Conservation (phyloP, 2,888 invertebrate species). For the Chironomus tentans region DNA sequence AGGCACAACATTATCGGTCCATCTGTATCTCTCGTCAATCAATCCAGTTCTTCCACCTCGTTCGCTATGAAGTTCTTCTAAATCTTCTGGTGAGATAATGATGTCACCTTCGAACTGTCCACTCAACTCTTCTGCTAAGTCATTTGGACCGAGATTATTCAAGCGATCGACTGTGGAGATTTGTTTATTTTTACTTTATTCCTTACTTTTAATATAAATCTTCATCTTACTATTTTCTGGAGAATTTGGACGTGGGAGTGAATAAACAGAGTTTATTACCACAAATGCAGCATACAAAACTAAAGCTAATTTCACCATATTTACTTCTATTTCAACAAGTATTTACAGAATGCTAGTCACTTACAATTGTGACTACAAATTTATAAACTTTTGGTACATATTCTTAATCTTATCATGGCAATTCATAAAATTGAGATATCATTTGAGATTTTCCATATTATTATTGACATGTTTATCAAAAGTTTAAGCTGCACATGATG, state of each 20-base stretch:
- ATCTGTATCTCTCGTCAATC: conserved; percentile 37
- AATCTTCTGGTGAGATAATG: conserved; percentile 43
- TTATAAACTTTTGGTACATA: background rate
- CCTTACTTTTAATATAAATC: background rate
- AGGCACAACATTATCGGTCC: conserved; percentile 41
- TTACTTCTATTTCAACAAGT: background rate
- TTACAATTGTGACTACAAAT: background rate
- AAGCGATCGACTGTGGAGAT: background rate
- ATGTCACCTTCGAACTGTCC: conserved; percentile 63
- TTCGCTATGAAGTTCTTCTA: background rate
- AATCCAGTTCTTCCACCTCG: conserved; percentile 36
- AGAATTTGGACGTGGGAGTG: background rate
- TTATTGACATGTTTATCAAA: no score
- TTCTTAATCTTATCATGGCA: background rate
- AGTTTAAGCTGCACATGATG: no score
- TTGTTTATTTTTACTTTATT: background rate
- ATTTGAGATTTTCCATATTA: no score
- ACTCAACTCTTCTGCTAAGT: conserved; percentile 48
- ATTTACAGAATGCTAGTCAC: background rate
- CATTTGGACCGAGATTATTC: background rate
- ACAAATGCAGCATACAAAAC: background rate
- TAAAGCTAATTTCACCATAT: background rate
- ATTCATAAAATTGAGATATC: background rate
- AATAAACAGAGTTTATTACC: background rate
- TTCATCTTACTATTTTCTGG: background rate